A percentile compares a stretch with the other conserved stretches of the same genome.
These are phyloP conservation scores for Sula dactylatra DNA, from an alignment of 2,113 vertebrate genomes.

Conservation along the genomic window DNA sequence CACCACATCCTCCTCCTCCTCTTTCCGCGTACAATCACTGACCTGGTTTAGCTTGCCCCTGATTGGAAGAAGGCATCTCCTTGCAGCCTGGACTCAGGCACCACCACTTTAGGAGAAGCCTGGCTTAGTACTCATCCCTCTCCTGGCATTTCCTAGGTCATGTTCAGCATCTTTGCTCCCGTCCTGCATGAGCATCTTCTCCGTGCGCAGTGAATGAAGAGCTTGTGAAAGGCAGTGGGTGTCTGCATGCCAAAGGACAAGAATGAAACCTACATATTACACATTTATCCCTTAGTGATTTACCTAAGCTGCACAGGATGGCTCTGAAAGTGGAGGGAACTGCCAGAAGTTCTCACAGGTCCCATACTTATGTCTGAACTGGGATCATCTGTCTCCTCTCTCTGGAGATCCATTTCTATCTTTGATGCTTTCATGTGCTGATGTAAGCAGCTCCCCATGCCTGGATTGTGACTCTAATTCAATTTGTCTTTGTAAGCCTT, in stretches of 20 bases:
- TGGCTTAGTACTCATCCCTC: not conserved
- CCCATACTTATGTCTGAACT: not conserved
- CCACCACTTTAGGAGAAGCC: not conserved
- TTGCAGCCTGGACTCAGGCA: not conserved
- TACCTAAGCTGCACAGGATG: not conserved
- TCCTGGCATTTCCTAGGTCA: not conserved
- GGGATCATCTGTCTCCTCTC: not conserved
- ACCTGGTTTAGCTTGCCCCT: slow-evolving; percentile 24
- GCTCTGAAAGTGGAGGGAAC: not conserved
- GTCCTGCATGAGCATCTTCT: not conserved
- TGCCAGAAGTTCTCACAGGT: not conserved
- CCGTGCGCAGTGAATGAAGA: not conserved
- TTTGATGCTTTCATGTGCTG: not conserved
- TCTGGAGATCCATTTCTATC: not conserved
- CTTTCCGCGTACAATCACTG: not conserved
- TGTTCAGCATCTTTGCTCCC: not conserved
- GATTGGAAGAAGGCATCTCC: not conserved
- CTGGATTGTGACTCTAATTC: not conserved
- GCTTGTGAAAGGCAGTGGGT: not conserved
- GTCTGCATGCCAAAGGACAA: not conserved
- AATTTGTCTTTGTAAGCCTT: not conserved
- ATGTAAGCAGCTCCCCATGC: not conserved
- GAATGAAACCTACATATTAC: not conserved
- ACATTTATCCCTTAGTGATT: not conserved
- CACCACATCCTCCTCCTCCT: slow-evolving; percentile 2